Evolutionary conservation across 2,797 vertebrate species (phyloP).

Genomic region (Pangasius mekongensis): DNA sequence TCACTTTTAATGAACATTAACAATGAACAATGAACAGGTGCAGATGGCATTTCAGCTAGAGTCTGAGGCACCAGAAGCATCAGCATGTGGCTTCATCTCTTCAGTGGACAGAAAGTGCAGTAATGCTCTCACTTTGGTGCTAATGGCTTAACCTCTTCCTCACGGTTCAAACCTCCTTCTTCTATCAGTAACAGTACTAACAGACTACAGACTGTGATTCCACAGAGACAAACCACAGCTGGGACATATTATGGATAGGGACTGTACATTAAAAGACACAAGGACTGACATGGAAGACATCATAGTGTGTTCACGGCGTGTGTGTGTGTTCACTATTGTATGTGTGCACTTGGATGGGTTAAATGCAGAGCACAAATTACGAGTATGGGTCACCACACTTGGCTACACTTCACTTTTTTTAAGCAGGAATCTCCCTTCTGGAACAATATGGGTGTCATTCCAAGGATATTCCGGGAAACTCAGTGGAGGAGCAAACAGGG

Average conservation of each 20-base stretch:
- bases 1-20: conserved; percentile 13
- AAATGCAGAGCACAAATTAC: too few relatives aligned
- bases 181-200: conserved; percentile 19
- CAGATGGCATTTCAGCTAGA: conserved; percentile 55
- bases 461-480: conserved; percentile 17
- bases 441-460: conserved; percentile 24
- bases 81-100: background rate
- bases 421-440: conserved; percentile 19
- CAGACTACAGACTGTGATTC: conserved; percentile 25
- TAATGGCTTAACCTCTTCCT: conserved; percentile 42
- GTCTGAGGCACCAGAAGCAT: conserved; percentile 43
- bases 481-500: conserved; percentile 46
- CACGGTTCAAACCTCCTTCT: conserved; percentile 11
- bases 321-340: too few relatives aligned
- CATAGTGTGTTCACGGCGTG: conserved; percentile 7
- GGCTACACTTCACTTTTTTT: too few relatives aligned
- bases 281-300: conserved; percentile 53
- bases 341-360: too few relatives aligned
- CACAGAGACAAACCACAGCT: conserved; percentile 10
- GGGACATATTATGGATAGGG: conserved; percentile 29
- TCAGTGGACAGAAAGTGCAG: conserved; percentile 42
- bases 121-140: conserved; percentile 64
- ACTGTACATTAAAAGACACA: conserved; percentile 17
- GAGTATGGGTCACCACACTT: too few relatives aligned
- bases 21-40: conserved; percentile 15